Percentiles rank a stretch among this genome's conserved stretches.
Conservation (phyloP, 2,113 vertebrate species). For the Peucedramus taeniatus region DNA sequence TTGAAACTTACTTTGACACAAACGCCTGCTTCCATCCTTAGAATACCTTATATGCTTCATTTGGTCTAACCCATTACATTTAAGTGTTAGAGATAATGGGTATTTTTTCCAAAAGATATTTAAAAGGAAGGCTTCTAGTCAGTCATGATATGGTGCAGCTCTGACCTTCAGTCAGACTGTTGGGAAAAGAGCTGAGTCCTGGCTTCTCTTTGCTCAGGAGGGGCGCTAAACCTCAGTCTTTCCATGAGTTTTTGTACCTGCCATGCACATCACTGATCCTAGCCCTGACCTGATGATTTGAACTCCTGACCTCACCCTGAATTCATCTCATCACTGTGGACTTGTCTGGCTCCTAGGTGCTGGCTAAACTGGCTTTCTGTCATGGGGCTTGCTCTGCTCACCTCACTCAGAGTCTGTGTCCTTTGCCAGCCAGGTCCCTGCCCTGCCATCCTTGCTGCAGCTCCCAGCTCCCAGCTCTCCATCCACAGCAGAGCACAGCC, state of each 20-base stretch:
- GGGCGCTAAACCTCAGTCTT: accelerated
- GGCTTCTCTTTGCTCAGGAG: accelerated
- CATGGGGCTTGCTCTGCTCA: not conserved
- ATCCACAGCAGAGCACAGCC: not conserved
- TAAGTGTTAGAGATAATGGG: not conserved
- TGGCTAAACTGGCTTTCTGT: not conserved
- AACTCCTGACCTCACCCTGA: not conserved
- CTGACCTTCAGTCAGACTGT: not conserved
- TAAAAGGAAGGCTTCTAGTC: not conserved
- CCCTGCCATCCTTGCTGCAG: not conserved
- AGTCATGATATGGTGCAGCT: not conserved
- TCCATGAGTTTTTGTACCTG: not conserved
- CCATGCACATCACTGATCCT: too few relatives aligned
- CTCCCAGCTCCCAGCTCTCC: accelerated
- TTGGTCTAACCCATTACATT: not conserved
- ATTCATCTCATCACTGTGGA: accelerated
- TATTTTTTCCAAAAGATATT: not conserved
- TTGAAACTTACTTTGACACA: not conserved
- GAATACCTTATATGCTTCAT: not conserved
- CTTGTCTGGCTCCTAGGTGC: not conserved
- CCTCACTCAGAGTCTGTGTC: accelerated
- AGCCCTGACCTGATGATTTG: not conserved
- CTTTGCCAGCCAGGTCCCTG: not conserved
- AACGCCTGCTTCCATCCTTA: not conserved
- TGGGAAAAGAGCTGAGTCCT: not conserved